Conservation (phyloP, 2,113 vertebrate species). For the Echinops telfairi region DNA sequence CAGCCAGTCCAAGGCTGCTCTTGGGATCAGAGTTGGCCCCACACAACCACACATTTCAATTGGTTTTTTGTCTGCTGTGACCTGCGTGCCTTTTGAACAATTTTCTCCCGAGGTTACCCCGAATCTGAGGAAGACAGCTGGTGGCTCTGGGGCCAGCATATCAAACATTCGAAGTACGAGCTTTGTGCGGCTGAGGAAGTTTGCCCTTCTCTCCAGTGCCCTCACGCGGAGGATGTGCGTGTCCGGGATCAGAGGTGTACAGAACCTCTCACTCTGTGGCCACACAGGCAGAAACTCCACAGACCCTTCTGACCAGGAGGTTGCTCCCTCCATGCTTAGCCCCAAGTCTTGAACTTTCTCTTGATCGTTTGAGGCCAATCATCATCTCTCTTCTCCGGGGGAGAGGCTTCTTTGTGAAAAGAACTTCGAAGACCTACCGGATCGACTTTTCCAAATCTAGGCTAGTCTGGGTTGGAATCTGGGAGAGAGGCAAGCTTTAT, state of each 20-base stretch:
- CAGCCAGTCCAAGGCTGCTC: background rate
- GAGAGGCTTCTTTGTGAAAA: background rate
- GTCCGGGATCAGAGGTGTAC: background rate
- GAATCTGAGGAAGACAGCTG: background rate
- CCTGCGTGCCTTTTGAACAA: background rate
- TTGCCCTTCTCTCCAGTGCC: too few relatives aligned
- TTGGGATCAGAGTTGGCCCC: background rate
- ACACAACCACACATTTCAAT: background rate
- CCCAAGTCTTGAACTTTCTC: conserved; percentile 24
- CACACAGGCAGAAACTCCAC: background rate
- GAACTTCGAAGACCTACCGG: background rate
- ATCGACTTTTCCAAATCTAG: conserved; percentile 24
- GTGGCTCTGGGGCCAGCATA: background rate
- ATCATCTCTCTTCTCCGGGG: conserved; percentile 33
- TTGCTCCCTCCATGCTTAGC: background rate
- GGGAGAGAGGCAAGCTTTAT: conserved; percentile 49
- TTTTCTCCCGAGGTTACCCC: background rate
- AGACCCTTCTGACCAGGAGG: background rate
- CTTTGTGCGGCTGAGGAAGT: background rate
- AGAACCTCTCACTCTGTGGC: background rate
- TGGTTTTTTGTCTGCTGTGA: conserved; percentile 7
- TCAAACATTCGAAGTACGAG: background rate
- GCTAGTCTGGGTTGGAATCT: background rate
- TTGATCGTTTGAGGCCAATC: background rate
- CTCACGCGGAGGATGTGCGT: background rate